Conservation (phyloP, 2,888 invertebrate species). For the Caenorhabditis japonica region DNA sequence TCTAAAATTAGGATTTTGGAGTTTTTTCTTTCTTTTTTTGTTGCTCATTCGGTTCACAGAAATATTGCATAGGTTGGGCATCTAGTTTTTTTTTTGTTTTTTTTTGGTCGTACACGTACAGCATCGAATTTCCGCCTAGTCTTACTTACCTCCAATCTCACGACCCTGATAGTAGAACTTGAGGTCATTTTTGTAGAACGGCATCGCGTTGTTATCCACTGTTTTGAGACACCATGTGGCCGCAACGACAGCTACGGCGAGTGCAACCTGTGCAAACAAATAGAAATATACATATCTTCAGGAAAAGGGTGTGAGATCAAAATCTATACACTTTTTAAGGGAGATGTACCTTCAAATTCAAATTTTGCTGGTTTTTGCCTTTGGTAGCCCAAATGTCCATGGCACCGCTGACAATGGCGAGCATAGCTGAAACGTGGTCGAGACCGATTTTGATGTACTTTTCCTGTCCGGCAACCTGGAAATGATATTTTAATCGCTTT, state of each 20-base stretch:
- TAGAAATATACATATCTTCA: constrained; percentile 3
- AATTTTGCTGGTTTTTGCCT: constrained; percentile 63
- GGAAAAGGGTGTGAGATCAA: constrained; percentile 9
- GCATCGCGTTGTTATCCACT: constrained; percentile 74
- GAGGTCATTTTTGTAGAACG: constrained; percentile 75
- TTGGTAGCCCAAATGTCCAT: constrained; percentile 71
- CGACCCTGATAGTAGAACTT: constrained; percentile 65
- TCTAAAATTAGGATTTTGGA: constrained; percentile 19
- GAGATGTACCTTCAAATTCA: constrained; percentile 72
- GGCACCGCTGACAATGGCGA: constrained; percentile 69
- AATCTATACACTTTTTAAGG: constrained; percentile 15
- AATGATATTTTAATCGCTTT: too few species aligned
- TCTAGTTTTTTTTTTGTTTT: constrained; percentile 1
- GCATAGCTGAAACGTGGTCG: constrained; percentile 74
- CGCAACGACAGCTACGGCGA: constrained; percentile 74
- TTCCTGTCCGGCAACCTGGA: constrained; percentile 65
- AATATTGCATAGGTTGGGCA: too few species aligned
- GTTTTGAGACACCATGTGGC: constrained; percentile 75
- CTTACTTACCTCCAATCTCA: constrained; percentile 50
- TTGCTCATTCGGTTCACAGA: background rate
- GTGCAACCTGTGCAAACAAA: constrained; percentile 65
- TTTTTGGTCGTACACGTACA: constrained; percentile 27
- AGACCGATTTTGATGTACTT: constrained; percentile 75
- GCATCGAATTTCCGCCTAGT: constrained; percentile 45
- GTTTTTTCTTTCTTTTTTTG: background rate